Conservation (phyloP, 2,888 invertebrate genomes). For the Creontiades dilutus region DNA sequence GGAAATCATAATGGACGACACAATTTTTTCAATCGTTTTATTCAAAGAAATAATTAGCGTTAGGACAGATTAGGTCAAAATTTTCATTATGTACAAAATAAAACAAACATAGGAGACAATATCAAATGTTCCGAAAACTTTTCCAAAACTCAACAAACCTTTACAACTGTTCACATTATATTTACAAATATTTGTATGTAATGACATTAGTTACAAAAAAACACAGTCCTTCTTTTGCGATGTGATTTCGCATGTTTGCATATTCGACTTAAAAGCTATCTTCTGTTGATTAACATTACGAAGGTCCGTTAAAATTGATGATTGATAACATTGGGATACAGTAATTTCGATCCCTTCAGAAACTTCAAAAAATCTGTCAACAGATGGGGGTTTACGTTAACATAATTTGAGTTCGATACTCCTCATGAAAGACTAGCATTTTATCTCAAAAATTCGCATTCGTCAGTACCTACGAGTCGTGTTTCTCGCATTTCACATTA, state of each 20-base stretch:
- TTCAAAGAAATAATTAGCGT: conserved; percentile 1
- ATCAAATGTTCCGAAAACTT: neutral
- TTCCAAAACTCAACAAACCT: conserved; percentile 5
- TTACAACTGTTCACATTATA: neutral
- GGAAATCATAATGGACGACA: too few relatives aligned
- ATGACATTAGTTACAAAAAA: conserved; percentile 10
- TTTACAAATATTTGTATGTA: conserved; percentile 4
- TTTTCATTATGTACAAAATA: conserved; percentile 27
- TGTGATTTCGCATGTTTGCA: neutral
- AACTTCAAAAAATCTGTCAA: neutral
- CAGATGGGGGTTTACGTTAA: neutral
- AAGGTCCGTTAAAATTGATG: neutral
- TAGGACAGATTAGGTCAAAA: neutral
- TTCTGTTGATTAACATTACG: neutral
- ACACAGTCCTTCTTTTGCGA: conserved; percentile 15
- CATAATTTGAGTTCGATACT: conserved; percentile 18
- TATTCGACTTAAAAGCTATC: neutral
- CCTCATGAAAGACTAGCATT: conserved; percentile 31
- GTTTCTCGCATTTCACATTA: neutral
- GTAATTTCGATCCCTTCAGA: neutral
- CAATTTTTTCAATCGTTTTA: neutral
- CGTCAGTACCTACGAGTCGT: too few relatives aligned
- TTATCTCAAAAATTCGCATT: neutral
- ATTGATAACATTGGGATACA: neutral
- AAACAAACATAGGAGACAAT: neutral